These are phyloP conservation scores for Muscicapa striata DNA, from an alignment of 2,797 vertebrate species.

Conservation along the genomic window DNA sequence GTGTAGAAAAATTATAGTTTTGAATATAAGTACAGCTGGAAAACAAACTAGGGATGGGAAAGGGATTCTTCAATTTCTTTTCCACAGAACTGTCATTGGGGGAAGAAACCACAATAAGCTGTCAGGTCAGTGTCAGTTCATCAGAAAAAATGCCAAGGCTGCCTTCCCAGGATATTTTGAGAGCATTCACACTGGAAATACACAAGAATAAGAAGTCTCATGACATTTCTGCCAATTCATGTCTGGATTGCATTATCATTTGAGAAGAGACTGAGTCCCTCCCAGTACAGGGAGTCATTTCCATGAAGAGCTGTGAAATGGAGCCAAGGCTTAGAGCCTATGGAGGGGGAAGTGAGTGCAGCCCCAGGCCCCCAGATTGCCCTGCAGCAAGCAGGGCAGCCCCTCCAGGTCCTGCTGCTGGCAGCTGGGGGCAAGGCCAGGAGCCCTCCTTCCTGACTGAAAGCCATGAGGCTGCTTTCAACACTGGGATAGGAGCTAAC, in stretches of 20 bases:
- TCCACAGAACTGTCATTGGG: background rate
- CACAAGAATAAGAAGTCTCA: slow-evolving; percentile 54
- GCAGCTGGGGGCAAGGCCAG: background rate
- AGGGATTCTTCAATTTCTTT: background rate
- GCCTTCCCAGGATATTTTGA: slow-evolving; percentile 66
- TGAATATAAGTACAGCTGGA: background rate
- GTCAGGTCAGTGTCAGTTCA: slow-evolving; percentile 66
- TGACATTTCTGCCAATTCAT: slow-evolving; percentile 62
- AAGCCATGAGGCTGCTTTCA: background rate
- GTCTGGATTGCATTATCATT: slow-evolving; percentile 65
- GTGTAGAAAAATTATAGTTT: background rate
- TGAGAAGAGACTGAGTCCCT: background rate
- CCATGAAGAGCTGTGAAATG: slow-evolving; percentile 5
- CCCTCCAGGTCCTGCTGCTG: background rate
- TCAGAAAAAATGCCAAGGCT: slow-evolving; percentile 56
- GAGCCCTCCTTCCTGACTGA: background rate
- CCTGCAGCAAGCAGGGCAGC: background rate
- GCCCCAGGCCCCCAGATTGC: background rate
- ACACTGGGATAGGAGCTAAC: background rate
- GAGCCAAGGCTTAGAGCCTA: background rate
- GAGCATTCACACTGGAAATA: slow-evolving; percentile 48
- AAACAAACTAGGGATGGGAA: slow-evolving; percentile 25
- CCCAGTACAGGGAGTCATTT: slow-evolving; percentile 33
- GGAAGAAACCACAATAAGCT: slow-evolving; percentile 49
- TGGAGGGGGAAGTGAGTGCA: rapidly evolving